Evolutionary conservation across 2,888 invertebrate species (phyloP).

Genomic region (Drosophila diplacantha): DNA sequence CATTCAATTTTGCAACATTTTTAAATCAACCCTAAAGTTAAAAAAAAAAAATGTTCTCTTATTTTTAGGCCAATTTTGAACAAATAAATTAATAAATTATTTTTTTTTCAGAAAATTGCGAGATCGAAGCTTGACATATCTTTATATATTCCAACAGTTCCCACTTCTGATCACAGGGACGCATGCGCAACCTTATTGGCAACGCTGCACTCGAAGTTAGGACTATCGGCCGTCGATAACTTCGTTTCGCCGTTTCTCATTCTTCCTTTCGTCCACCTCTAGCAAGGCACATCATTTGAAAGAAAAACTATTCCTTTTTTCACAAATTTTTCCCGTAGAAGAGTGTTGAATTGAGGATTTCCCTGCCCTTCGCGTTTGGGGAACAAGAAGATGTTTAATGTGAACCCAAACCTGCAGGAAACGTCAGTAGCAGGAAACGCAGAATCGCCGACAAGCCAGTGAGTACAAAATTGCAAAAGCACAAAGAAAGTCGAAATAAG

Average conservation of each 20-base stretch:
- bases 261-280: not conserved
- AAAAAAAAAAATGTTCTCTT: no score
- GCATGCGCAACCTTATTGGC: not conserved
- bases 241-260: not conserved
- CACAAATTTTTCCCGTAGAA: not conserved
- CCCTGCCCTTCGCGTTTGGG: not conserved
- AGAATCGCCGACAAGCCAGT: conserved; percentile 6
- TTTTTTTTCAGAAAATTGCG: no score
- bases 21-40: no score
- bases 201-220: not conserved
- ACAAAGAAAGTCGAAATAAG: not conserved
- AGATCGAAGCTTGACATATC: no score
- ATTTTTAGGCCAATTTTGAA: no score
- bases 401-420: not conserved
- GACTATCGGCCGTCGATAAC: not conserved
- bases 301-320: not conserved
- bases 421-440: not conserved
- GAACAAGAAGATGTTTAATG: conserved; percentile 3
- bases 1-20: no score
- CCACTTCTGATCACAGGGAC: not conserved
- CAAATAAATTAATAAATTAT: no score
- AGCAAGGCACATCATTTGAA: not conserved
- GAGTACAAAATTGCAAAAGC: not conserved
- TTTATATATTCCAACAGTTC: not conserved
- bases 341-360: not conserved